Conservation (phyloP, 1,140 invertebrate genomes). For the Rhyacophila brunnea region DNA sequence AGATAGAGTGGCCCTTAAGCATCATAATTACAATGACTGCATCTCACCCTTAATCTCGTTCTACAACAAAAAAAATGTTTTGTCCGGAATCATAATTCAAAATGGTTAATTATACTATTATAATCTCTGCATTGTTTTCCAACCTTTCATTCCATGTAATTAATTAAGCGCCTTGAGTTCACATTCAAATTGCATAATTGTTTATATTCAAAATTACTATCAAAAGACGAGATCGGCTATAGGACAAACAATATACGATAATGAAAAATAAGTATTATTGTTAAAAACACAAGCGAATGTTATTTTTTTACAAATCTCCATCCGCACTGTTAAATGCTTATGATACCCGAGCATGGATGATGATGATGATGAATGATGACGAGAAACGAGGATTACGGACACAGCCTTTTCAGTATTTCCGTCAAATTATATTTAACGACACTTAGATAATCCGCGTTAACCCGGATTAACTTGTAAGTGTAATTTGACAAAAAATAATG, state of each 20-base stretch:
- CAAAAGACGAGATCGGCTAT: slow-evolving; percentile 36
- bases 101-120: too few relatives aligned
- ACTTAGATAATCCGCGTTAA: too few relatives aligned
- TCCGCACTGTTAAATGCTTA: slow-evolving; percentile 20
- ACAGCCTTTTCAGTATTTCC: slow-evolving; percentile 1
- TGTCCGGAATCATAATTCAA: too few relatives aligned
- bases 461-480: too few relatives aligned
- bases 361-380: slow-evolving; percentile 10
- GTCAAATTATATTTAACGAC: neutral
- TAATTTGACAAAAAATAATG: too few relatives aligned
- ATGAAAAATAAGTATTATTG: slow-evolving; percentile 8
- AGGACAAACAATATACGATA: slow-evolving; percentile 33
- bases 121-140: too few relatives aligned
- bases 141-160: too few relatives aligned
- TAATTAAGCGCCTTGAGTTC: neutral
- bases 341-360: slow-evolving; percentile 13
- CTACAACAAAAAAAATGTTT: too few relatives aligned
- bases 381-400: slow-evolving; percentile 2
- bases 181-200: slow-evolving; percentile 3
- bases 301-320: slow-evolving; percentile 4
- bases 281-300: slow-evolving; percentile 22
- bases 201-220: slow-evolving; percentile 27
- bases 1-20: too few relatives aligned
- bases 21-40: too few relatives aligned
- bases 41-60: too few relatives aligned